Conservation (phyloP, 2,888 invertebrate species). For the Pollenia griseotomentosa region DNA sequence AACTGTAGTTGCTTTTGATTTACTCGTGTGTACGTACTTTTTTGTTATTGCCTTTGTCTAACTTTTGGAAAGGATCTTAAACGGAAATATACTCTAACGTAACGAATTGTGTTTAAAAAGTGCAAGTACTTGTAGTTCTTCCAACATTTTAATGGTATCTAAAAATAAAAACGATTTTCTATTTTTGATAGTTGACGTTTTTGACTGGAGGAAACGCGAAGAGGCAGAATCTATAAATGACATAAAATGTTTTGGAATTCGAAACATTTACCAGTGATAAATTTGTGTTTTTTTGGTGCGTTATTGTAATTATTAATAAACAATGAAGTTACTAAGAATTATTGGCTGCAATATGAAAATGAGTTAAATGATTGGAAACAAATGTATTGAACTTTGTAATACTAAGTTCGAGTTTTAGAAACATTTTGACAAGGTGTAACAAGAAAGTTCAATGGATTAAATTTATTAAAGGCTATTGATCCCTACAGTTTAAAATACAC, state of each 20-base stretch:
- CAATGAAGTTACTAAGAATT: no score
- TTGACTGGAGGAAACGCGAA: neutral
- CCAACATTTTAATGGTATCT: slow-evolving; percentile 32
- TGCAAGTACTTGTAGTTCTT: neutral
- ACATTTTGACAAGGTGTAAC: no score
- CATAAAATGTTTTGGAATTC: neutral
- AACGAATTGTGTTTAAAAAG: slow-evolving; percentile 5
- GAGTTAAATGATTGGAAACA: no score
- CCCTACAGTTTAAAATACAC: no score
- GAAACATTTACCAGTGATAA: no score
- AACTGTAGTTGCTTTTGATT: slow-evolving; percentile 22
- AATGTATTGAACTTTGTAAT: no score
- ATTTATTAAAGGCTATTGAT: no score
- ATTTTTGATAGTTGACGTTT: slow-evolving; percentile 19
- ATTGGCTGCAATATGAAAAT: no score
- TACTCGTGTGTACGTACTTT: neutral
- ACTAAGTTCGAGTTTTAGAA: no score
- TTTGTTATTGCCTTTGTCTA: slow-evolving; percentile 2
- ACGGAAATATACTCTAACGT: neutral
- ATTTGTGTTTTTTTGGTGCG: no score
- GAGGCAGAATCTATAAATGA: neutral
- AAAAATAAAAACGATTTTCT: slow-evolving; percentile 40
- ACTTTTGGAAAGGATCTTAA: neutral
- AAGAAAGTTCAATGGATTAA: no score
- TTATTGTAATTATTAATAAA: no score